Percentiles rank a stretch among this genome's conserved stretches.
These are phyloP conservation scores for Coracopsis vasa DNA, from an alignment of 2,113 vertebrate genomes.

Conservation along the genomic window DNA sequence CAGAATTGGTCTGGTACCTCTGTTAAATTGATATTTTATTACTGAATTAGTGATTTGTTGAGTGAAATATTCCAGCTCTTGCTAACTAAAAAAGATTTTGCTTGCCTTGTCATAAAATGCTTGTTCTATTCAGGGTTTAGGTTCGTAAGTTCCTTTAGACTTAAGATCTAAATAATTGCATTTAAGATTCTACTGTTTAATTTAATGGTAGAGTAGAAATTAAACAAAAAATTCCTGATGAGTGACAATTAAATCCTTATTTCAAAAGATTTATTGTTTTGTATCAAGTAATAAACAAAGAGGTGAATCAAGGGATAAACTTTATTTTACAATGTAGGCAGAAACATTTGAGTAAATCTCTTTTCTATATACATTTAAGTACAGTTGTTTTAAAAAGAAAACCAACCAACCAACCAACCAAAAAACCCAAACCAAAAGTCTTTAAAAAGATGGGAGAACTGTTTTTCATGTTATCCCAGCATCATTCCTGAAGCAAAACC, in stretches of 20 bases:
- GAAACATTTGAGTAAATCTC: not conserved
- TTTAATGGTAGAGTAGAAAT: not conserved
- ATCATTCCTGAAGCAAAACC: not conserved
- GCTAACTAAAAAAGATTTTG: not conserved
- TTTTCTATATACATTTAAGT: not conserved
- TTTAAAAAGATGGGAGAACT: fast-evolving
- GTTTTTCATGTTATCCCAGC: not conserved
- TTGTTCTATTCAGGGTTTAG: not conserved
- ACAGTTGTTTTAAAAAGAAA: not conserved
- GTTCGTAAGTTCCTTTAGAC: not conserved
- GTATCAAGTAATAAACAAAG: not conserved
- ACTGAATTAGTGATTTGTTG: not conserved
- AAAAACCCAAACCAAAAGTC: not conserved
- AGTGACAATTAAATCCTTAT: not conserved
- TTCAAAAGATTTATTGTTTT: not conserved
- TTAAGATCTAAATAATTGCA: not conserved
- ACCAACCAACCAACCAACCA: not conserved
- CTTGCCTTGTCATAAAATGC: not conserved
- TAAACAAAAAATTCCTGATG: not conserved
- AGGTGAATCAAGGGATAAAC: not conserved
- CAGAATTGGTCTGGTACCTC: not conserved
- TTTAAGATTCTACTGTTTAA: not conserved
- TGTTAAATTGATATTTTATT: not conserved
- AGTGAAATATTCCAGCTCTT: not conserved
- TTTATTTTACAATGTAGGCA: not conserved